These are phyloP conservation scores for Melanotaenia boesemani DNA, from an alignment of 2,797 vertebrate species.

Conservation along the genomic window DNA sequence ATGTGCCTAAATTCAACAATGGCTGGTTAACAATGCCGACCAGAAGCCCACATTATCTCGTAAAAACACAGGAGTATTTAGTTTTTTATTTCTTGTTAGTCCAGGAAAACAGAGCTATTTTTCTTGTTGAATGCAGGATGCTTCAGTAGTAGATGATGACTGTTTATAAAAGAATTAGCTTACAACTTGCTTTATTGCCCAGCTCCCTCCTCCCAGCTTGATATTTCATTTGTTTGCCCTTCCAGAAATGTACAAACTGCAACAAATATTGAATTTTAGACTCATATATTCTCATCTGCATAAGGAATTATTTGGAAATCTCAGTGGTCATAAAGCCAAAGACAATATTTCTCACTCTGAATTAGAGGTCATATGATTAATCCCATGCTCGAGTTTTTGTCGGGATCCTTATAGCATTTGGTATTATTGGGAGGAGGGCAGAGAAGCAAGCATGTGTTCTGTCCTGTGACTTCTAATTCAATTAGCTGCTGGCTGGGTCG, in stretches of 20 bases:
- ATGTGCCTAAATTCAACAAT: no score
- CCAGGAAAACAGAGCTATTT: no score
- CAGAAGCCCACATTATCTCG: no score
- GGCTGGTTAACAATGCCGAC: no score
- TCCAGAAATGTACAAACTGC: neutral
- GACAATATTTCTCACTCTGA: slow-evolving; percentile 5
- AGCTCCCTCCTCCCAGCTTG: no score
- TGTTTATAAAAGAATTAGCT: no score
- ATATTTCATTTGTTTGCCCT: neutral
- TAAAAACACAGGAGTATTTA: no score
- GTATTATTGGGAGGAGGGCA: slow-evolving; percentile 29
- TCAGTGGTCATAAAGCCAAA: neutral
- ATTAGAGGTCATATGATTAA: slow-evolving; percentile 24
- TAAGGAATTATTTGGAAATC: neutral
- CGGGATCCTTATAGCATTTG: slow-evolving; percentile 11
- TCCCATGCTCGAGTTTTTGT: slow-evolving; percentile 32
- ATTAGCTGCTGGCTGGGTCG: slow-evolving; percentile 48
- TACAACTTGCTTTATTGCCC: neutral
- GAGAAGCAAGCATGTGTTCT: slow-evolving; percentile 46
- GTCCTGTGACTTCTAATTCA: slow-evolving; percentile 76
- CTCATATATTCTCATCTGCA: neutral
- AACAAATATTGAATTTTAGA: neutral
- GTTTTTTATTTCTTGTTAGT: no score
- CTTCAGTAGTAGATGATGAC: no score
- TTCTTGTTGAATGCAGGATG: no score